Evolutionary conservation across 2,113 vertebrate genomes (phyloP), one percentile per base, ranked within the genome.

Genomic region (Nesoenas mayeri): DNA sequence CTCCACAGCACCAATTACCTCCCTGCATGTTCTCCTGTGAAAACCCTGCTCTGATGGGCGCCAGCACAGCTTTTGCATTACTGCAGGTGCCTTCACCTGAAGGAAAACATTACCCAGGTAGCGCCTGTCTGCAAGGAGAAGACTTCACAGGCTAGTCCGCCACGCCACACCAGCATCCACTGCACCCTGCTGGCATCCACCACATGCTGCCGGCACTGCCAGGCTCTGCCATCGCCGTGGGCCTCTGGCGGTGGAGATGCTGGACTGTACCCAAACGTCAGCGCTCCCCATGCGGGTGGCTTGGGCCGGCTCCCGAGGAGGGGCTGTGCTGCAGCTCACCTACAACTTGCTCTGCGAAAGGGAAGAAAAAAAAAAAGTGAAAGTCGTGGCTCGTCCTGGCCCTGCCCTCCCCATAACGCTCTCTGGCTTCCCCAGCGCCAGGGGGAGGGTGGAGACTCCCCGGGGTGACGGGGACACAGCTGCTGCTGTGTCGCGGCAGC

Each of bases 281-380:
- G 24, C 0, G 0, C 65, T 44, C 6, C n/a, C 0, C 1, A 8
- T 3, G 2, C 2, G 2, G 24, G 0, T 12, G 72, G n/a, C 7
- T 24, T 31, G 48, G 12, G 50, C 28, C 5, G 3, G 80, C 22
- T 56, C n/a, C 67, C 0, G 2, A 14, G 0, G 4, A 32, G 28
- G 14, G 9, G 15, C 38, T 54, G n/a, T 1, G 2, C 60, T 24
- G 38, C 62, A 66, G 34, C 53, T 50, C 0, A 2, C 20, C 31
- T 7, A 8, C 0, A 2, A 22, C 61, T 56, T 4, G n/a, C 4
- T 60, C 61, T 28, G 72, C 72, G 16, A 4, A 28, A 47, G 44
- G 44, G 18, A 28, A 54, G 14, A 32, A 21, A 21, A 44, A 53
- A n/a, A 65, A 82, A 56, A 50, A 16, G 20, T 20, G 44, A 44